These are phyloP conservation scores for Agriopis marginaria DNA, from an alignment of 2,888 invertebrate genomes.

Conservation along the genomic window DNA sequence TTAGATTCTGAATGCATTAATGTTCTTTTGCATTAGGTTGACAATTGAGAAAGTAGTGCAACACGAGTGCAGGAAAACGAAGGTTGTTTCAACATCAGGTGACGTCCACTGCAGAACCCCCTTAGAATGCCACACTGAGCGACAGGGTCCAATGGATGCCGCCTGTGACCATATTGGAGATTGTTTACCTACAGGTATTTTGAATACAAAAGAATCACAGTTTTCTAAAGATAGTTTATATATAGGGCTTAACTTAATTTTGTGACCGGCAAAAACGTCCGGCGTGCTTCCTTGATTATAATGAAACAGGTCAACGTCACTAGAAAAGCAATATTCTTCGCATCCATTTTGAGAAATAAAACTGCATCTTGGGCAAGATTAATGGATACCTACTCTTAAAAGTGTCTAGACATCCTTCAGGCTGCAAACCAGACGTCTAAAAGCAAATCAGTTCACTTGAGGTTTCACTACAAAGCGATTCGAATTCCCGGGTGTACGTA, in stretches of 20 bases:
- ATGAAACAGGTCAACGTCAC: background rate
- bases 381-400: conserved; percentile 31
- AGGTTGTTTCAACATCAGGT: no score
- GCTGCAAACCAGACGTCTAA: conserved; percentile 39
- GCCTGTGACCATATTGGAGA: no score
- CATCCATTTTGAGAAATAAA: conserved; percentile 13
- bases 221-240: no score
- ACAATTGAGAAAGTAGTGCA: conserved; percentile 27
- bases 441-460: conserved; percentile 2
- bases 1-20: conserved; percentile 28
- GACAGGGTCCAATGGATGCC: no score
- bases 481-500: conserved; percentile 6
- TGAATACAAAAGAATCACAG: no score
- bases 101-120: no score
- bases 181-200: no score
- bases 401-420: conserved; percentile 40
- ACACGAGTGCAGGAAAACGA: background rate
- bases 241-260: no score
- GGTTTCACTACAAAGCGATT: conserved; percentile 3
- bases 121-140: no score
- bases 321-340: conserved; percentile 11
- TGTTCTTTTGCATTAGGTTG: conserved; percentile 18
- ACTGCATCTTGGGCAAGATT: conserved; percentile 28
- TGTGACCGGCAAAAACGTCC: no score
- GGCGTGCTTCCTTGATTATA: no score